Conservation (phyloP, 2,888 invertebrate genomes). For the Ecliptopera silaceata region DNA sequence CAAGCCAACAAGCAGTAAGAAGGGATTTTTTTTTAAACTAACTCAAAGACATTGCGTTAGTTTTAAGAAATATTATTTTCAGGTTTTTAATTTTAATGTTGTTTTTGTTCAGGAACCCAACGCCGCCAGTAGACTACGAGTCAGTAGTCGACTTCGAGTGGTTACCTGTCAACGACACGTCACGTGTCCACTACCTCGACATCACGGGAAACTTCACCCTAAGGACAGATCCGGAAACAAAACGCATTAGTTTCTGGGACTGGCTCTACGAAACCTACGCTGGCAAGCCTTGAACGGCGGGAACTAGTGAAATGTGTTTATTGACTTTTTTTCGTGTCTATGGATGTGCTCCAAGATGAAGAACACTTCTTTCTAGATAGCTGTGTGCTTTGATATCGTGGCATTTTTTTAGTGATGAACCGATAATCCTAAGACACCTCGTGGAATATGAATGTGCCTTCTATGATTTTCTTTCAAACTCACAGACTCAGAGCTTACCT, state of each 20-base stretch:
- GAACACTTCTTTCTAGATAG: constrained; percentile 6
- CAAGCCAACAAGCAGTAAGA: too few species aligned
- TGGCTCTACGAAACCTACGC: constrained; percentile 68
- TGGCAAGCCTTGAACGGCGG: constrained; percentile 36
- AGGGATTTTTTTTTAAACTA: too few species aligned
- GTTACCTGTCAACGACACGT: constrained; percentile 73
- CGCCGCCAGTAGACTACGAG: constrained; percentile 77
- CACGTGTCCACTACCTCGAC: constrained; percentile 74
- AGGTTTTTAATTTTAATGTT: background rate
- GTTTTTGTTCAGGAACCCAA: constrained; percentile 70
- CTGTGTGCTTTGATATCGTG: background rate
- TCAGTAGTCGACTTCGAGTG: constrained; percentile 77
- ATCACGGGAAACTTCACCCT: constrained; percentile 80
- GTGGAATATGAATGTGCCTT: too few species aligned
- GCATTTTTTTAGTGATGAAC: too few species aligned
- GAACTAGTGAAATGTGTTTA: constrained; percentile 20
- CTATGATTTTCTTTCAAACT: too few species aligned
- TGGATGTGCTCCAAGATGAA: constrained; percentile 11
- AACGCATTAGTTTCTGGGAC: constrained; percentile 83
- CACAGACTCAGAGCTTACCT: too few species aligned
- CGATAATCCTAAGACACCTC: too few species aligned
- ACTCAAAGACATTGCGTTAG: too few species aligned
- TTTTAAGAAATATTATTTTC: background rate
- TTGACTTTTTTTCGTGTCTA: constrained; percentile 13
- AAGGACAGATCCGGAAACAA: constrained; percentile 76